Evolutionary conservation across 2,797 vertebrate species (phyloP).

Genomic region (Rhincodon typus): DNA sequence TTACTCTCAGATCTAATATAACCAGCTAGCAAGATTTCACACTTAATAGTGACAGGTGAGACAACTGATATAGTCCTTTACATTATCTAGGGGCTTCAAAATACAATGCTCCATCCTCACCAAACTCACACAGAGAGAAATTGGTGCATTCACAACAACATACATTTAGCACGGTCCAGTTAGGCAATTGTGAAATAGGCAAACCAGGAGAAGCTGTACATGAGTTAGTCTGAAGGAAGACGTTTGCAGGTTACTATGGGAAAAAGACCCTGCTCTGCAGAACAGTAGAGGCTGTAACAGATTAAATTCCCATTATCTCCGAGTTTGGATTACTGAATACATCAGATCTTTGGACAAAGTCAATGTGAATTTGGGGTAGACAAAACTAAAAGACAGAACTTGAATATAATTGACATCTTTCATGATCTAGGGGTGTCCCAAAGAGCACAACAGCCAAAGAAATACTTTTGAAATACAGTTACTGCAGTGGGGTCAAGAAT

Average conservation of each 20-base stretch:
- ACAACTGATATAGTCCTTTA: neutral
- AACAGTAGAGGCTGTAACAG: neutral
- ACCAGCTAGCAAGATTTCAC: neutral
- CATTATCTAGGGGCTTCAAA: neutral
- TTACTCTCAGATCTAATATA: neutral
- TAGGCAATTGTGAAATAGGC: neutral
- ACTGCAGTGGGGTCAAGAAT: neutral
- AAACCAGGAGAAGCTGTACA: neutral
- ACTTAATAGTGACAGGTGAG: neutral
- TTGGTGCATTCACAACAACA: neutral
- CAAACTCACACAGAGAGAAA: neutral
- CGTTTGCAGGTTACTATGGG: neutral
- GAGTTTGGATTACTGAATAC: neutral
- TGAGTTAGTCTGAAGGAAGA: neutral
- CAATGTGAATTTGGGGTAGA: neutral
- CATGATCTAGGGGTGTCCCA: neutral
- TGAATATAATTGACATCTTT: neutral
- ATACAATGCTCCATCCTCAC: neutral
- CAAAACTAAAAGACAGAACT: neutral
- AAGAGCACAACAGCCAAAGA: neutral
- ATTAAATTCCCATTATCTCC: neutral
- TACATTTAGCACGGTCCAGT: neutral
- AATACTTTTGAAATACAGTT: neutral
- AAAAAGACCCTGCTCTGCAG: neutral
- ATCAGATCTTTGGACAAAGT: neutral